phyloP scores from a whole-genome alignment of 2,797 vertebrate genomes.

The Neolamprologus multifasciatus region DNA sequence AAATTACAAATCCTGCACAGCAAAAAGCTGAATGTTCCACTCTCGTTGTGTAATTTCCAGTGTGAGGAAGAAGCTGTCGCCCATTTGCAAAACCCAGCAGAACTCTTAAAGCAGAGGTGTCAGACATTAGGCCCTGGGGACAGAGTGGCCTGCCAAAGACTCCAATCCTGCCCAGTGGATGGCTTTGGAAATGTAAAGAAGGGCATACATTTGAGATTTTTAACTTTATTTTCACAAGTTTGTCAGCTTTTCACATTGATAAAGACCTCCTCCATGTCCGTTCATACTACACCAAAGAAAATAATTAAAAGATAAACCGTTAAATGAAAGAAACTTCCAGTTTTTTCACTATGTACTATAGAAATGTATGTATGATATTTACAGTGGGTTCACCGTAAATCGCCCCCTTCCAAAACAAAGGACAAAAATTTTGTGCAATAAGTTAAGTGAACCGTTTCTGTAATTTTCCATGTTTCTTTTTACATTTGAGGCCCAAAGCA shows the following conservation, averaged over 20 bases:
- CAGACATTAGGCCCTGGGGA: background rate
- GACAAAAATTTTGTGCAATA: accelerated
- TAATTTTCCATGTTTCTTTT: background rate
- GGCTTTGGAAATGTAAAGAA: background rate
- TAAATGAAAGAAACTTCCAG: background rate
- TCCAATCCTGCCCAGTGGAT: accelerated
- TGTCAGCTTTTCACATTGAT: background rate
- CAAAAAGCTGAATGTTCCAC: conserved; percentile 54
- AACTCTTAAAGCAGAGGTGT: conserved; percentile 6
- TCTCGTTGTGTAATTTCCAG: conserved; percentile 69
- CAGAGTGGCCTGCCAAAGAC: background rate
- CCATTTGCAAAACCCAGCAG: conserved; percentile 37
- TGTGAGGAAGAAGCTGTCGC: conserved; percentile 49
- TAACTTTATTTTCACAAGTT: background rate
- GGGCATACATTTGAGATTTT: background rate
- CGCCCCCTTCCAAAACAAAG: accelerated
- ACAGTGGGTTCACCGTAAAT: background rate
- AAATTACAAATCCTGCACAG: conserved; percentile 68
- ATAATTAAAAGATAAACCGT: background rate
- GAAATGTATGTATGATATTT: background rate
- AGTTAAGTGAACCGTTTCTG: background rate
- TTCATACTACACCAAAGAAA: background rate
- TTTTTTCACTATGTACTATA: background rate
- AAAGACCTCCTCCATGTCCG: background rate
- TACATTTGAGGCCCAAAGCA: background rate